Conservation (phyloP, 2,113 vertebrate genomes). For the Pachycephala philippinensis region DNA sequence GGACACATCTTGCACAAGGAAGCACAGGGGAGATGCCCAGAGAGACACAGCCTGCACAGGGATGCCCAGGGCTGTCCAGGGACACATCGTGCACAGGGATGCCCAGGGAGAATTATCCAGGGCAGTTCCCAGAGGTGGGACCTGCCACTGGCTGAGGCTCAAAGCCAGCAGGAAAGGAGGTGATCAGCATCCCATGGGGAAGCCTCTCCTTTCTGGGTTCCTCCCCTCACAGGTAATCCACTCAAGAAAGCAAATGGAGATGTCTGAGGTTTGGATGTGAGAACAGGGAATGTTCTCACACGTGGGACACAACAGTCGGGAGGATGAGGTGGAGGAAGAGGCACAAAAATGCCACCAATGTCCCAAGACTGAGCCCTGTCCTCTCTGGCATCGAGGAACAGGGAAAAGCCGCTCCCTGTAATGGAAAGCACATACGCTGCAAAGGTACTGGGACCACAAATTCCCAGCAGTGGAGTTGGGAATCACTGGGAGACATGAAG, state of each 20-base stretch:
- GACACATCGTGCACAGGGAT: not conserved
- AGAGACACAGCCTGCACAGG: not conserved
- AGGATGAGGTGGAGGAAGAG: rapidly evolving
- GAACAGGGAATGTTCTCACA: rapidly evolving
- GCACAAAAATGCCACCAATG: not conserved
- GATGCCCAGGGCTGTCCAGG: not conserved
- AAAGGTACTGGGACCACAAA: not conserved
- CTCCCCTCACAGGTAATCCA: not conserved
- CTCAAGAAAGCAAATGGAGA: rapidly evolving
- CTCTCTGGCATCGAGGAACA: not conserved
- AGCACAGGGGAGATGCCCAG: not conserved
- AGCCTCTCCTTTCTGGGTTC: not conserved
- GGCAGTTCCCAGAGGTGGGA: not conserved
- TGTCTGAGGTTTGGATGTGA: not conserved
- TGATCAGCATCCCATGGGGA: rapidly evolving
- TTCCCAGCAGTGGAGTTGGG: not conserved
- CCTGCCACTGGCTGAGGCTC: not conserved
- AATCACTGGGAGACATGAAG: not conserved
- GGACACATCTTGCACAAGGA: not conserved
- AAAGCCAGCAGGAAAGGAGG: not conserved
- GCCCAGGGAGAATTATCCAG: no score
- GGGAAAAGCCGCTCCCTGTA: not conserved
- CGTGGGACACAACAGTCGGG: rapidly evolving
- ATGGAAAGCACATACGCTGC: rapidly evolving
- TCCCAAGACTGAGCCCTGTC: not conserved